Conservation (phyloP, 2,113 vertebrate species). For the Seriola aureovittata region DNA sequence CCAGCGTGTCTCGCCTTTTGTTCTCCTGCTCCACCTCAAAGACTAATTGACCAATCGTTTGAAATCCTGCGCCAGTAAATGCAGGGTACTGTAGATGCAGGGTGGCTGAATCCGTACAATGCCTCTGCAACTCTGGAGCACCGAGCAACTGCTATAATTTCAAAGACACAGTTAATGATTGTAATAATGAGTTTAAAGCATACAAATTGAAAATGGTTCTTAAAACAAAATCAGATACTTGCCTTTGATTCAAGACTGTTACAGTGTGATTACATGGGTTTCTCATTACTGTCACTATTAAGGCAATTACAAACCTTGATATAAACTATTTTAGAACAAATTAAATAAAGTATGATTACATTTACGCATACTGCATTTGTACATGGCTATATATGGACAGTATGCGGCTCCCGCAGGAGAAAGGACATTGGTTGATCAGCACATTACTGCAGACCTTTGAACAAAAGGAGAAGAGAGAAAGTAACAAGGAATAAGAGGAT, state of each 20-base stretch:
- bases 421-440: conserved; percentile 46
- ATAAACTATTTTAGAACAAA: not conserved
- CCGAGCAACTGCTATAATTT: not conserved
- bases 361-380: not conserved
- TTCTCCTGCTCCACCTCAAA: conserved; percentile 26
- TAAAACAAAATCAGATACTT: conserved; percentile 43
- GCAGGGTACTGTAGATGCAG: not conserved
- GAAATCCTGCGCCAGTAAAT: conserved; percentile 46
- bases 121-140: not conserved
- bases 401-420: conserved; percentile 40
- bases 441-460: conserved; percentile 25
- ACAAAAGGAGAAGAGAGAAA: conserved; percentile 5
- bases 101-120: not conserved
- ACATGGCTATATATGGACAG: not conserved
- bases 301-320: conserved; percentile 14
- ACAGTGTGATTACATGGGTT: conserved; percentile 4
- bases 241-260: conserved; percentile 27
- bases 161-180: conserved; percentile 8
- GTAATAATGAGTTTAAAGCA: conserved; percentile 36
- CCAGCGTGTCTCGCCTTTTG: conserved; percentile 11
- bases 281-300: conserved; percentile 1
- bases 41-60: conserved; percentile 50
- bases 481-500: not conserved
- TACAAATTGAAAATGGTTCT: conserved; percentile 43
- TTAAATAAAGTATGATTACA: conserved; percentile 9